These are phyloP conservation scores for Cochlearius cochlearius DNA, from an alignment of 2,113 vertebrate genomes.

Conservation along the genomic window DNA sequence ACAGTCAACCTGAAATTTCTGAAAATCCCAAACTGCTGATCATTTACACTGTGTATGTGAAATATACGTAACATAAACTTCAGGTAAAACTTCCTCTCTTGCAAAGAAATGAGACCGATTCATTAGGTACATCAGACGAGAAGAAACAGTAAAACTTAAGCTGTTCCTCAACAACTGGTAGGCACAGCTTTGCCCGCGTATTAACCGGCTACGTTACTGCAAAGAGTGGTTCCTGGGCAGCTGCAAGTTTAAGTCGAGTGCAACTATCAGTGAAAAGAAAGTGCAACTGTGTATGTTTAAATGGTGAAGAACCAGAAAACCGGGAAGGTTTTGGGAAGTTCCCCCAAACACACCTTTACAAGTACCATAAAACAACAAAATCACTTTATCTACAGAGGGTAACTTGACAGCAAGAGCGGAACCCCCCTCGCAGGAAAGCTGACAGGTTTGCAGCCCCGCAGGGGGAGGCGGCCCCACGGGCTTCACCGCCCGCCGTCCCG, in stretches of 20 bases:
- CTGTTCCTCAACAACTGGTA: too few species aligned
- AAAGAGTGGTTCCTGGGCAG: rapidly evolving
- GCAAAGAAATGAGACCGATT: neutral
- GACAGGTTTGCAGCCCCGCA: too few species aligned
- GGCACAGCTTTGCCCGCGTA: too few species aligned
- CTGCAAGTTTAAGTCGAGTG: neutral
- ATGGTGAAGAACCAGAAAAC: neutral
- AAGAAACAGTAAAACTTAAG: neutral
- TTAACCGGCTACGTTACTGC: too few species aligned
- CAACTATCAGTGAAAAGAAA: too few species aligned
- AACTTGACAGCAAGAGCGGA: neutral
- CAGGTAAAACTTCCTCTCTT: neutral
- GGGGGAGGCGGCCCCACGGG: rapidly evolving
- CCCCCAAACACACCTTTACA: rapidly evolving
- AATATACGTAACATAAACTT: neutral
- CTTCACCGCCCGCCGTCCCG: rapidly evolving
- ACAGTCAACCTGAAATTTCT: neutral
- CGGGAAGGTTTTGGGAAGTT: rapidly evolving
- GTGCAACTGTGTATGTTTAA: too few species aligned
- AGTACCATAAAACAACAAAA: rapidly evolving
- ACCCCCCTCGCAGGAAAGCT: rapidly evolving
- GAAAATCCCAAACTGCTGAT: neutral
- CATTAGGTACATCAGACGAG: neutral
- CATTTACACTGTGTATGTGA: neutral
- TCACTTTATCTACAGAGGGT: too few species aligned